Conservation (phyloP, 2,888 invertebrate genomes). For the Agelastica alni region DNA sequence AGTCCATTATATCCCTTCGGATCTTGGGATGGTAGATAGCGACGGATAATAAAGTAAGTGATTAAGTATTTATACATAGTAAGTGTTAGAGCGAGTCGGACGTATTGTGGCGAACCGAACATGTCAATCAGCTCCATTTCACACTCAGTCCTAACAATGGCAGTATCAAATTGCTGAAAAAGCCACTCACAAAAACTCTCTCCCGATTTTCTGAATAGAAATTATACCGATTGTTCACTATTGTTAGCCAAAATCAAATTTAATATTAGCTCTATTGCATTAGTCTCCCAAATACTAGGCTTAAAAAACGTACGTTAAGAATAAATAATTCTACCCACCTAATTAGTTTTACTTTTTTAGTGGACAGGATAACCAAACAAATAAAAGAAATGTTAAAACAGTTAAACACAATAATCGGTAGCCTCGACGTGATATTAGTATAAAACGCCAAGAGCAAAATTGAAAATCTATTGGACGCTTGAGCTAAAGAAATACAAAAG, state of each 20-base stretch:
- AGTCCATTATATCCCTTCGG: conserved; percentile 4
- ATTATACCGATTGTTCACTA: conserved; percentile 16
- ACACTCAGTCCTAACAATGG: conserved; percentile 44
- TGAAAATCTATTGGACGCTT: too few relatives aligned
- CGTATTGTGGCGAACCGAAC: conserved; percentile 30
- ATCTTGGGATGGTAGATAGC: background rate
- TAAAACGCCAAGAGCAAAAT: too few relatives aligned
- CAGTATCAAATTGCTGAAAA: conserved; percentile 38
- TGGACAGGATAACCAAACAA: too few relatives aligned
- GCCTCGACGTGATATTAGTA: too few relatives aligned
- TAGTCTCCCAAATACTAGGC: too few relatives aligned
- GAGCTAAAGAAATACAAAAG: too few relatives aligned
- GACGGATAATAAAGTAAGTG: conserved; percentile 33
- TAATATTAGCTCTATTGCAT: too few relatives aligned
- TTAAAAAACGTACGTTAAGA: too few relatives aligned
- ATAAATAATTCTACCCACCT: too few relatives aligned
- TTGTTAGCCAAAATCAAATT: background rate
- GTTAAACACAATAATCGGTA: too few relatives aligned
- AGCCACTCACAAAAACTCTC: conserved; percentile 29
- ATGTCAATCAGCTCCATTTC: conserved; percentile 36
- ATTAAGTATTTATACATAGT: conserved; percentile 52
- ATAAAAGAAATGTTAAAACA: too few relatives aligned
- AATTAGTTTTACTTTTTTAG: too few relatives aligned
- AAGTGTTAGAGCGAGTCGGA: conserved; percentile 52
- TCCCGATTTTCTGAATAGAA: conserved; percentile 23